These are phyloP conservation scores for Liopterus haemorrhoidalis DNA, from an alignment of 2,888 invertebrate species.

Conservation along the genomic window DNA sequence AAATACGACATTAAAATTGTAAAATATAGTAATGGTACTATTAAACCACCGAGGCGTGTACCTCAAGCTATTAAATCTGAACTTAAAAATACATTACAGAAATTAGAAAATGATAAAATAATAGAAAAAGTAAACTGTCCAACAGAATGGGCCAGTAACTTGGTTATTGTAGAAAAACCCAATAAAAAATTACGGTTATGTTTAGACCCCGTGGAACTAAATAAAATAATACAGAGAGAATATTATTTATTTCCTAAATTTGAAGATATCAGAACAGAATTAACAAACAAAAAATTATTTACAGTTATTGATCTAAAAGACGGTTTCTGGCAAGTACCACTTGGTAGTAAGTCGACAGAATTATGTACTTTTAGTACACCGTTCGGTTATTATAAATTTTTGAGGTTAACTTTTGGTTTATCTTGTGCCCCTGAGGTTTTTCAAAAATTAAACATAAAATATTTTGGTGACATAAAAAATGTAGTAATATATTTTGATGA, in stretches of 20 bases:
- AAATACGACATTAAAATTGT: background rate
- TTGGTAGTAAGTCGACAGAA: slow-evolving; percentile 10
- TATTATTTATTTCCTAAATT: slow-evolving; percentile 13
- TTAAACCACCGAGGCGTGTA: slow-evolving; percentile 6
- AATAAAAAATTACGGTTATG: slow-evolving; percentile 10
- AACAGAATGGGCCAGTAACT: slow-evolving; percentile 7
- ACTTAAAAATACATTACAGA: slow-evolving; percentile 1
- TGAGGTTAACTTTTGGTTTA: slow-evolving; percentile 12
- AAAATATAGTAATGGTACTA: slow-evolving; percentile 3
- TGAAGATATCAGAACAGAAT: slow-evolving; percentile 6
- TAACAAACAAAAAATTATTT: slow-evolving; percentile 4
- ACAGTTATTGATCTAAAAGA: slow-evolving; percentile 13
- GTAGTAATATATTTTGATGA: slow-evolving; percentile 12
- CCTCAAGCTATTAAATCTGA: slow-evolving; percentile 6
- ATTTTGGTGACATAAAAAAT: slow-evolving; percentile 12
- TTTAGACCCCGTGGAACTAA: slow-evolving; percentile 8
- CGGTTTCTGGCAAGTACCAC: slow-evolving; percentile 8
- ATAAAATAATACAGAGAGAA: slow-evolving; percentile 11
- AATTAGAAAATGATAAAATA: slow-evolving; percentile 7
- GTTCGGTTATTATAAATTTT: slow-evolving; percentile 13
- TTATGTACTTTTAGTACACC: slow-evolving; percentile 13
- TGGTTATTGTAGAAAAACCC: slow-evolving; percentile 7
- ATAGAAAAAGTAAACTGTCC: slow-evolving; percentile 13
- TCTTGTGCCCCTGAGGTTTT: slow-evolving; percentile 8
- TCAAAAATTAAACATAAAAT: slow-evolving; percentile 10